phyloP scores from a whole-genome alignment of 2,113 vertebrate genomes.

The Pachyramphus minor region DNA sequence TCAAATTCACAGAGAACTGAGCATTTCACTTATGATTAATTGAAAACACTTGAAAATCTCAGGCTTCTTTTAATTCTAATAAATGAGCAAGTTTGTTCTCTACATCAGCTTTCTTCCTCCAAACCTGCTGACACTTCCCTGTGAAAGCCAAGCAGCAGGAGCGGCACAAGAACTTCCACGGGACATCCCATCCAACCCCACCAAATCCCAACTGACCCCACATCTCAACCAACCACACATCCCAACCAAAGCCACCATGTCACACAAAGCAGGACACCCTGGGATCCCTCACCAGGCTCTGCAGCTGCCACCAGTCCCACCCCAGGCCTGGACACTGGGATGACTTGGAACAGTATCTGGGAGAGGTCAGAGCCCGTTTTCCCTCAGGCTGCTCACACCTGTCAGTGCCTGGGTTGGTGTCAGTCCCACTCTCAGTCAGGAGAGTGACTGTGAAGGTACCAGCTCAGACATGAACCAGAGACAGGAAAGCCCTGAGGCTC shows the following conservation, averaged over 20 bases:
- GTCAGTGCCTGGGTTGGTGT: not conserved
- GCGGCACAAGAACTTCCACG: not conserved
- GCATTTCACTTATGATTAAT: not conserved
- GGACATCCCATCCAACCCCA: not conserved
- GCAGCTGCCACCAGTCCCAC: not conserved
- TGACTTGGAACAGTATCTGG: not conserved
- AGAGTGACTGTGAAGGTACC: not conserved
- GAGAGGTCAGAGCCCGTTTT: not conserved
- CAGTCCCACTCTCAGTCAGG: not conserved
- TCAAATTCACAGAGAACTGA: not conserved
- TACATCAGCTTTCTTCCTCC: not conserved
- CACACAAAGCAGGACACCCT: not conserved
- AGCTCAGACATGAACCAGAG: not conserved
- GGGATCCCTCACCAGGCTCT: not conserved
- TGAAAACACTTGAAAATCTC: not conserved
- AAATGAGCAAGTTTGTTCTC: not conserved
- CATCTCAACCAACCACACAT: accelerated
- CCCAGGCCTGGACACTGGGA: not conserved
- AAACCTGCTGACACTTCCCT: not conserved
- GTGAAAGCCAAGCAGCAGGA: not conserved
- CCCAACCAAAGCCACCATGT: accelerated
- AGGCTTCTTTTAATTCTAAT: not conserved
- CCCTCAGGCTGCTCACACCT: not conserved
- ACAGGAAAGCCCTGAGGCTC: not conserved
- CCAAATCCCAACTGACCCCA: not conserved